A percentile compares a stretch with the other conserved stretches of the same genome.
Evolutionary conservation across 2,888 invertebrate genomes (phyloP).

Genomic region (Euzophera pinguis): DNA sequence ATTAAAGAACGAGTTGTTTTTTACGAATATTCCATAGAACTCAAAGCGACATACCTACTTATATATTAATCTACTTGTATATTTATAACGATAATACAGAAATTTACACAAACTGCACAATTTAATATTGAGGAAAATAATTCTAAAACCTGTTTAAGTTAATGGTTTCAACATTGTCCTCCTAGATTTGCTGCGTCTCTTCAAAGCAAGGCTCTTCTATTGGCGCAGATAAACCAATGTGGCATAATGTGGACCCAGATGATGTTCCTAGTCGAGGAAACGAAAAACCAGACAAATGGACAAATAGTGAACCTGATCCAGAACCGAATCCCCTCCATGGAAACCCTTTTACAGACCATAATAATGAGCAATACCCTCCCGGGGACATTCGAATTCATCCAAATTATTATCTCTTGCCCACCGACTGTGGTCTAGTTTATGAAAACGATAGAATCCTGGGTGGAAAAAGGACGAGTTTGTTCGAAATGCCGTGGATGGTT

Average conservation of each 20-base stretch:
- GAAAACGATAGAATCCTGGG: conserved; percentile 78
- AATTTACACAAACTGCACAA: background rate
- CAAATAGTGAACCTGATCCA: background rate
- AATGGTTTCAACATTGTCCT: background rate
- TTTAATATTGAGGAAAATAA: conserved; percentile 2
- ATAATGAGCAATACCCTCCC: background rate
- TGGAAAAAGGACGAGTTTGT: conserved; percentile 80
- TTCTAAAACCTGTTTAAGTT: conserved; percentile 2
- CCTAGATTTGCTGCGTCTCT: conserved; percentile 5
- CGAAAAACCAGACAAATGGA: background rate
- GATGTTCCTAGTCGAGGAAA: conserved; percentile 4
- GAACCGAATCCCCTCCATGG: conserved; percentile 1
- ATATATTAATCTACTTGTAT: too few species aligned
- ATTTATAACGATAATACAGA: background rate
- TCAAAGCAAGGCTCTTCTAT: background rate
- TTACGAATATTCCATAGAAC: too few species aligned
- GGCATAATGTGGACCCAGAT: background rate
- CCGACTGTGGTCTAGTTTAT: conserved; percentile 75
- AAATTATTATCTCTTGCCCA: conserved; percentile 50
- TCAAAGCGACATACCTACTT: too few species aligned
- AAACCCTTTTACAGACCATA: background rate
- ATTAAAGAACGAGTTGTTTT: too few species aligned
- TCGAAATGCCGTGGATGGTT: conserved; percentile 89
- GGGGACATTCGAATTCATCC: conserved; percentile 34
- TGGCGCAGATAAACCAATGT: background rate